Base-by-base conservation (phyloP, 2,113 vertebrate genomes). In the Chaetodon trifascialis region DNA sequence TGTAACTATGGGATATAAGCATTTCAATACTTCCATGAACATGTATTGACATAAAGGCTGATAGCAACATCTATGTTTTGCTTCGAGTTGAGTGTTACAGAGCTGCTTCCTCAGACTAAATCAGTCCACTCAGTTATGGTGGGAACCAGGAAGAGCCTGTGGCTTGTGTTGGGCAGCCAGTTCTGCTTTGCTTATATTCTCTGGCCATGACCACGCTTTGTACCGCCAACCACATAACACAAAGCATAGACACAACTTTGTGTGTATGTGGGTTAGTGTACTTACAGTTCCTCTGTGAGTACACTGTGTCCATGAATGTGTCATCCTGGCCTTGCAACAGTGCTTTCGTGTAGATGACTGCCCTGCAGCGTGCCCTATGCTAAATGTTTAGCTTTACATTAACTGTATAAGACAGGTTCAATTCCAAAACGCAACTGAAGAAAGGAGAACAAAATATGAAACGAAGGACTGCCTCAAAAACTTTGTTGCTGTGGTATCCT, bases 161-260 rank as follows among this genome's bases (percentile, higher is more conserved):
- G 47, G 38, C 47, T 58, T 86, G 59, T 90, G 80, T 86, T 85
- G 67, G 85, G 40, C 64, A 80, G 21, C 30, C 44, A 38, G 76
- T 90, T 90, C 76, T 86, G 62, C 78, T 58, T 59, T 73, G 85
- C 89, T 93, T 89, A 73, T 72, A 63, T 84, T 87, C 11, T 56
- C 63, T 64, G 58, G 82, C 78, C 70, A 46, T 36, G 73, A 65
- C 30, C 49, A 63, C 9, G 42, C 55, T 67, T 74, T 56, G 58
- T 67, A 68, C 69, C 25, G 44, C 21, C 46, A 40, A 55, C 30
- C 60, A 46, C 47, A 44, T 36, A 63, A 77, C 56, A 76, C 14
- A 73, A 36, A 59, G 10, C 40, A 34, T 30, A 72, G 8, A 72
- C n/a, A 19, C 49, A 77, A 36, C 34, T 62, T 56, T n/a, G 40